These are phyloP conservation scores for Thunnus thynnus DNA, from an alignment of 2,113 vertebrate species.

Conservation along the genomic window DNA sequence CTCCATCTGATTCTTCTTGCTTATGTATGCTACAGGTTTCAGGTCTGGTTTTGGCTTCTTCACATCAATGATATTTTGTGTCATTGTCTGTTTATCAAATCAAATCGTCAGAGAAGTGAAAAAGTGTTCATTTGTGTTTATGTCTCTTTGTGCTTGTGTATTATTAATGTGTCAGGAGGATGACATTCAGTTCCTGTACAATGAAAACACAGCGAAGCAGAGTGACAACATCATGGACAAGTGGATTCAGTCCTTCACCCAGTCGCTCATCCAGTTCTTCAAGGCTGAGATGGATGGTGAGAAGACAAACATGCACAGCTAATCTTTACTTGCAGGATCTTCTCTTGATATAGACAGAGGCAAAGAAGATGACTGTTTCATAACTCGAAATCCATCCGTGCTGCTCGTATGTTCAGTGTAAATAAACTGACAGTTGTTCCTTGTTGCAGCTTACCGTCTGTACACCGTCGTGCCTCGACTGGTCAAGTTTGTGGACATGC, in stretches of 20 bases:
- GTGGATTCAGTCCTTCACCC: slow-evolving; percentile 97
- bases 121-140: not conserved
- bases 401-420: not conserved
- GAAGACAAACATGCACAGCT: slow-evolving; percentile 32
- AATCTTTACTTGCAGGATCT: not conserved
- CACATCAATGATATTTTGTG: not conserved
- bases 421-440: slow-evolving; percentile 6
- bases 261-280: slow-evolving; percentile 96
- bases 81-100: not conserved
- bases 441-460: slow-evolving; percentile 90
- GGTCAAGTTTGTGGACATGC: slow-evolving; percentile 96
- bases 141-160: not conserved
- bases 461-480: slow-evolving; percentile 97
- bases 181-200: slow-evolving; percentile 90
- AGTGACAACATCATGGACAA: slow-evolving; percentile 97
- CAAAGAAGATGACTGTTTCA: not conserved
- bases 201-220: slow-evolving; percentile 87
- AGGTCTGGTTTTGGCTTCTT: not conserved
- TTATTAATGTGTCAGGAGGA: slow-evolving; percentile 87
- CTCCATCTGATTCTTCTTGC: no score
- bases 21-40: not conserved
- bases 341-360: not conserved
- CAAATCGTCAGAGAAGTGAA: no score
- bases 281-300: slow-evolving; percentile 94
- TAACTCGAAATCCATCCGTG: not conserved